phyloP scores from a whole-genome alignment of 2,797 vertebrate genomes.

The Rhynchotus rufescens region DNA sequence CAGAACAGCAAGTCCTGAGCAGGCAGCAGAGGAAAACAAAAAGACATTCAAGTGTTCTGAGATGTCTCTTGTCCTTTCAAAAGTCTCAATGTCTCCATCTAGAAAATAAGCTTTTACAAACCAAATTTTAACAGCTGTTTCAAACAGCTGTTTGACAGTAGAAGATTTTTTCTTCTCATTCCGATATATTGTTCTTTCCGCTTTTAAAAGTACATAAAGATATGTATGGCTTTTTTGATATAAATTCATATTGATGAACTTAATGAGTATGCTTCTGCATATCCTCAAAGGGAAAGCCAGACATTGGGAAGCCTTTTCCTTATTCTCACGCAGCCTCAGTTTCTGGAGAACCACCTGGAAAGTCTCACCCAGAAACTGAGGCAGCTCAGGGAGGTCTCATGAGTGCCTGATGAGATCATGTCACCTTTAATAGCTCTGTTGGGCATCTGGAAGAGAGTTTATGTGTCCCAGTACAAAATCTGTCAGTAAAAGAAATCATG shows the following conservation, averaged over 20 bases:
- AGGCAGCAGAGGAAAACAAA: neutral
- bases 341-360: neutral
- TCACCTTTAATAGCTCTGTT: neutral
- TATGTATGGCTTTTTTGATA: neutral
- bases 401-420: neutral
- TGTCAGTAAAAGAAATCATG: neutral
- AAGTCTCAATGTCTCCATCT: neutral
- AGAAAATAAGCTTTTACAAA: neutral
- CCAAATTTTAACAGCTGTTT: neutral
- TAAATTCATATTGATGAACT: neutral
- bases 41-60: neutral
- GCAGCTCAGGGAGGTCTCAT: neutral
- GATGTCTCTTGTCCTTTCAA: neutral
- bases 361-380: neutral
- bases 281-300: too few relatives aligned
- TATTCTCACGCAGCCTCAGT: neutral
- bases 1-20: neutral
- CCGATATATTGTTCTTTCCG: neutral
- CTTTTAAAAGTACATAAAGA: neutral
- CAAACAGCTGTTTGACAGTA: neutral
- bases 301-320: neutral
- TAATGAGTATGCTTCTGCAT: neutral
- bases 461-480: neutral
- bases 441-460: neutral
- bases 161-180: neutral